Conservation (phyloP, 2,797 vertebrate genomes). For the Enoplosus armatus region DNA sequence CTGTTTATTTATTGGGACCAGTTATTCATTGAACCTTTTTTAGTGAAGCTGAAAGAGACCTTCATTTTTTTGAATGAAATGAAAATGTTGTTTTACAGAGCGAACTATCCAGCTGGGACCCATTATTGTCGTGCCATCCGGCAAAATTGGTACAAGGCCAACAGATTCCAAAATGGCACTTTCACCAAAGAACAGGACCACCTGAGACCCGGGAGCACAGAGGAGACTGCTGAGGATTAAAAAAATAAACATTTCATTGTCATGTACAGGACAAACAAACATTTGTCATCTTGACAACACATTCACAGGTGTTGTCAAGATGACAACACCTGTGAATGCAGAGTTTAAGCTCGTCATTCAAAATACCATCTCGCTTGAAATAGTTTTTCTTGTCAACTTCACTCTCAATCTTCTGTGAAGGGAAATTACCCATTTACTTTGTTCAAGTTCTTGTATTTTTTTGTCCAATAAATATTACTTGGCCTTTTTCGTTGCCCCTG, state of each 20-base stretch:
- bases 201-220: not conserved
- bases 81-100: conserved; percentile 69
- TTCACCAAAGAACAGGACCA: conserved; percentile 13
- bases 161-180: not conserved
- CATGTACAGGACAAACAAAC: not conserved
- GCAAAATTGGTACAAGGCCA: not conserved
- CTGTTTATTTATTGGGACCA: not conserved
- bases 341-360: not conserved
- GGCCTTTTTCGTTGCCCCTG: not conserved
- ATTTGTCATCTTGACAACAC: too few relatives aligned
- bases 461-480: conserved; percentile 23
- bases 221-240: not conserved
- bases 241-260: not conserved
- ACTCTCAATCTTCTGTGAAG: not conserved
- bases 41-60: not conserved
- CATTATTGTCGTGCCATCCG: conserved; percentile 59
- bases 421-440: not conserved
- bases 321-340: not conserved
- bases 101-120: conserved; percentile 66
- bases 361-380: not conserved
- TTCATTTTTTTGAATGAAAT: not conserved
- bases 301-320: too few relatives aligned
- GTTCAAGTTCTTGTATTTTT: not conserved
- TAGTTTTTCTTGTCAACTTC: not conserved
- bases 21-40: not conserved